Base-by-base conservation (phyloP, 2,113 vertebrate species). In the Lophura nycthemera region DNA sequence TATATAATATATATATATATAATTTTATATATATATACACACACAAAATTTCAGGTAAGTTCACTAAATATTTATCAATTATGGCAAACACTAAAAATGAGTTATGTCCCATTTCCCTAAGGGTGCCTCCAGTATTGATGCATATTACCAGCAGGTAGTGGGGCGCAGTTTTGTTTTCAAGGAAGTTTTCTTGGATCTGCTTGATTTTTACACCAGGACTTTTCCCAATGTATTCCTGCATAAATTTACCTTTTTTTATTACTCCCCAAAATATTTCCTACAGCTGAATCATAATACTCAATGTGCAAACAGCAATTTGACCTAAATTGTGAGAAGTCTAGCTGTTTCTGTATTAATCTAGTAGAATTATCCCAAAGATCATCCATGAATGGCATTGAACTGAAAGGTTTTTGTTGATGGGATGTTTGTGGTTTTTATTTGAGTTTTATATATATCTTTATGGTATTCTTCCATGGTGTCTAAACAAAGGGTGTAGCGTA, bases 191-290 rank as follows among this genome's bases (percentile, higher is more conserved):
- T 42, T 71, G 40, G 64, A 48, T 65, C 22, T 12, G 24, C 45
- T 52, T 95, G 50, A 47, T 93, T 29, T 72, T 79, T 65, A 77
- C 25, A 32, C 50, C 67, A 63, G 57, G 69, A 69, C 83, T 72
- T 83, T 89, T 94, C 48, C 66, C 69, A 78, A 93, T 75, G 43
- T 15, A 79, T 92, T 93, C 30, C 27, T 94, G 65, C 65, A 88
- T 78, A 86, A 74, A 66, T 75, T 61, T 81, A 50, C 61, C 22
- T n/a, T 50, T 83, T 75, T 57, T 75, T 42, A 22, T 12, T 52
- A n/a, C 30, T 30, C 27, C 47, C 12, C 52, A 81, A 80, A 16
- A 81, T 60, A 72, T 75, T 72, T 79, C 27, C 48, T 89, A 21
- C n/a, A 70, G 74, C 67, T 94, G 81, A 90, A 82, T 89, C 91